Base-by-base conservation (phyloP, 1,140 invertebrate species). In the Drosophila novamexicana region DNA sequence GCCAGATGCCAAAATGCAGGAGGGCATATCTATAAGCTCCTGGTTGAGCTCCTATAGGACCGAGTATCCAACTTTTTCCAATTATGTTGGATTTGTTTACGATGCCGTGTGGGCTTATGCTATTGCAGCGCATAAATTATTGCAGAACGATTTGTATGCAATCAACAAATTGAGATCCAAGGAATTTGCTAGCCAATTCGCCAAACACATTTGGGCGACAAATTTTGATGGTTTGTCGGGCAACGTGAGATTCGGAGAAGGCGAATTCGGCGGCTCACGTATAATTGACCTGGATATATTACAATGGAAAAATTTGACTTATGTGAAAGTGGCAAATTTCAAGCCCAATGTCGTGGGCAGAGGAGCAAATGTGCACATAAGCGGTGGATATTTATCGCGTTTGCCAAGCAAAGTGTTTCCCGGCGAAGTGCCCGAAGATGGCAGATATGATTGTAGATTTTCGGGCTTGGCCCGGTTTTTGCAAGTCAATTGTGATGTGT, bases 71-170 rank as follows among this genome's bases (percentile, higher is more conserved):
- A 39, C 44, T 2, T 29, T 71, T 6, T 86, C 77, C 6, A 86
- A 77, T 73, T 97, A 96, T 92, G 96, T 95, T 7, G 96, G 96
- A 1, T 97, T 95, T 79, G 94, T 95, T 0, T 97, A 97, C 90
- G 97, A 98, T 93, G 97, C 96, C 0, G 95, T 97, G 47, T 97
- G 97, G 97, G 95, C 95, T 1, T 97, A 96, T 90, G 97, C 96
- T 6, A 93, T 95, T 14, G 96, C 96, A 1, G 83, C 84, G 0
- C 73, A 85, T 36, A 80, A 82, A 67, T 45, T 92, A 3, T 40
- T 86, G 0, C 6, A 39, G 7, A 58, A 77, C 6, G 61, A 90
- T 40, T 53, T 70, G 0, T 65, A 69, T 50, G 47, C 78, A 9
- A 68, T 93, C 0, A 91, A 90, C 37, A 77, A 91, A 42, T 78